Percentiles rank a stretch among this genome's conserved stretches.
Conservation (phyloP, 2,797 vertebrate species). For the Cyprinodon diabolis region DNA sequence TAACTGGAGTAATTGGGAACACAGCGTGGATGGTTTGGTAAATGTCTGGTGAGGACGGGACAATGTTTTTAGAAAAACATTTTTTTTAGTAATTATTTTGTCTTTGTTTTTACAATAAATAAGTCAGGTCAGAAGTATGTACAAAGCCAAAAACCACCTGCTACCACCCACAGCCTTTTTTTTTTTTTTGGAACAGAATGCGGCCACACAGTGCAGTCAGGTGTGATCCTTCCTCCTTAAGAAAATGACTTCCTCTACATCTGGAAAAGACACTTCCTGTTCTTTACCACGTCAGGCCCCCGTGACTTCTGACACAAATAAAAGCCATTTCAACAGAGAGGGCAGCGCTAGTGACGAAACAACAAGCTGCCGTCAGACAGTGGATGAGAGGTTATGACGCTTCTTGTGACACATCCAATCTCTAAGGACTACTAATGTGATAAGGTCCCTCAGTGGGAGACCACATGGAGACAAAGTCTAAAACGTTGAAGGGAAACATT, state of each 20-base stretch:
- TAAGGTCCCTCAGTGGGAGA: conserved; percentile 11
- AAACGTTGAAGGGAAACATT: background rate
- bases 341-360: conserved; percentile 25
- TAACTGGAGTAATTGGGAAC: too few species aligned
- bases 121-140: too few species aligned
- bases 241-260: conserved; percentile 59
- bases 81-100: too few species aligned
- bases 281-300: conserved; percentile 1
- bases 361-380: conserved; percentile 39
- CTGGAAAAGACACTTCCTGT: conserved; percentile 57
- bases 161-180: too few species aligned
- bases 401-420: conserved; percentile 35
- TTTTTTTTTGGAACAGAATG: too few species aligned
- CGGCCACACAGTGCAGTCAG: conserved; percentile 10
- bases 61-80: too few species aligned
- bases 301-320: conserved; percentile 57
- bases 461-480: conserved; percentile 31
- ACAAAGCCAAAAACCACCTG: too few species aligned
- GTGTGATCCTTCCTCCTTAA: conserved; percentile 17
- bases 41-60: too few species aligned
- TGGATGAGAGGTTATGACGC: conserved; percentile 49
- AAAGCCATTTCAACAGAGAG: conserved; percentile 2
- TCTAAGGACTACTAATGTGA: conserved; percentile 24
- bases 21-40: too few species aligned
- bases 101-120: too few species aligned